Base-by-base conservation (phyloP, 53 echinoderm and acorn worm genomes). In the Echinarachnius parma region DNA sequence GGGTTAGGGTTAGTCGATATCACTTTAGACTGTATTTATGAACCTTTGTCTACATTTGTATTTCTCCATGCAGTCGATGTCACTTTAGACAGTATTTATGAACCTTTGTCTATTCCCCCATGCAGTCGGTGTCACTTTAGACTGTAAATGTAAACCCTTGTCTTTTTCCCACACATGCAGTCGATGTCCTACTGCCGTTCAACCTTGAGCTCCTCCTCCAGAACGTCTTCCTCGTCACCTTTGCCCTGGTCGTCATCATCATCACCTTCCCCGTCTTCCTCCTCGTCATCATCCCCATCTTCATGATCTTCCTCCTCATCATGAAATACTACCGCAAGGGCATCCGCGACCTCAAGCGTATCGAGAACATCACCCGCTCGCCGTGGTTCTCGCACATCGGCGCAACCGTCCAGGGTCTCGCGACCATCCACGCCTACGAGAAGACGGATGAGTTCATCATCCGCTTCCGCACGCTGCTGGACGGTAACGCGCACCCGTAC, bases 361-460 rank as follows among this genome's bases (percentile, higher is more conserved):
- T 96, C 10, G 98, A 96, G 83, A 90, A 96, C 63, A 58, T 96
- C 34, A 88, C 91, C 0, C 87, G 91, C 3, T 91, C 91, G 8
- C 98, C 98, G 20, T 96, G 91, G 91, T 96, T 91, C 58, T 96
- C 98, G 7, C 98, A 96, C 77, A 96, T 96, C 74, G 82, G 82
- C 19, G 98, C 98, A 22, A 90, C 98, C 0, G 91, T 96, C 34
- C 91, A 91, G 59, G 98, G 98, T 16, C 74, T 96, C 19, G 75
- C 87, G 28, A 91, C 98, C 3, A 91, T 96, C 48, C 90, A 91
- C 32, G 91, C 98, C 29, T 96, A 96, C 64, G 70, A 87, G 33
- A 96, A 91, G 66, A 87, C 87, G 0, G 68, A 85, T 14, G 85
- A 91, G 9, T 96, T 96, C 59, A 82, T 87, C 46, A 56, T 68